Evolutionary conservation across 1,140 invertebrate genomes (phyloP).

Genomic region (Drosophila rhopaloa): DNA sequence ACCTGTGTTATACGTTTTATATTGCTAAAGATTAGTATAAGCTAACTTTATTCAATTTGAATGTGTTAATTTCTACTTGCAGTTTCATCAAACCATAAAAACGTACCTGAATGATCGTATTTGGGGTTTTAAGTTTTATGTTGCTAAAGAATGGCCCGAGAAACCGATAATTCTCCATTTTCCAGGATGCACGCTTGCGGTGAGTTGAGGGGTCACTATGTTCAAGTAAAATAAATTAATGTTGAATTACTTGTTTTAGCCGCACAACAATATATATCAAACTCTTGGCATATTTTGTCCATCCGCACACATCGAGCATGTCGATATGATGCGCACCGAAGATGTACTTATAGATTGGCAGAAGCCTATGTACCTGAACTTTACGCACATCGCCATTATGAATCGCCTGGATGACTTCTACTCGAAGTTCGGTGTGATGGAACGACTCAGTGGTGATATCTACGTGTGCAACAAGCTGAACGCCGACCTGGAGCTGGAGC

Average conservation of each 20-base stretch:
- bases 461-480: slow-evolving; percentile 89
- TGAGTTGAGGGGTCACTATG: slow-evolving; percentile 85
- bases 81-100: slow-evolving; percentile 95
- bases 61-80: slow-evolving; percentile 77
- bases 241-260: slow-evolving; percentile 85
- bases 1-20: not conserved
- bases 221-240: not conserved
- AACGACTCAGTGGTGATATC: slow-evolving; percentile 91
- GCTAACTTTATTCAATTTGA: not conserved
- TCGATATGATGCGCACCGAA: slow-evolving; percentile 89
- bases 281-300: slow-evolving; percentile 93
- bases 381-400: slow-evolving; percentile 91
- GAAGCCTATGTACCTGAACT: slow-evolving; percentile 92
- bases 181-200: slow-evolving; percentile 93
- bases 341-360: slow-evolving; percentile 91
- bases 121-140: slow-evolving; percentile 95
- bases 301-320: slow-evolving; percentile 88
- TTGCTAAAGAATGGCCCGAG: slow-evolving; percentile 93
- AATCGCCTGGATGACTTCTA: slow-evolving; percentile 88
- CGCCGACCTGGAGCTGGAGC: slow-evolving; percentile 86
- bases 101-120: slow-evolving; percentile 93
- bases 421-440: slow-evolving; percentile 87
- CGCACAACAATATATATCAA: slow-evolving; percentile 90
- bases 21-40: not conserved
- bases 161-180: slow-evolving; percentile 93